Evolutionary conservation across 2,888 invertebrate genomes (phyloP), one percentile per base, ranked within the genome.

Genomic region (Alentia gelatinosa): DNA sequence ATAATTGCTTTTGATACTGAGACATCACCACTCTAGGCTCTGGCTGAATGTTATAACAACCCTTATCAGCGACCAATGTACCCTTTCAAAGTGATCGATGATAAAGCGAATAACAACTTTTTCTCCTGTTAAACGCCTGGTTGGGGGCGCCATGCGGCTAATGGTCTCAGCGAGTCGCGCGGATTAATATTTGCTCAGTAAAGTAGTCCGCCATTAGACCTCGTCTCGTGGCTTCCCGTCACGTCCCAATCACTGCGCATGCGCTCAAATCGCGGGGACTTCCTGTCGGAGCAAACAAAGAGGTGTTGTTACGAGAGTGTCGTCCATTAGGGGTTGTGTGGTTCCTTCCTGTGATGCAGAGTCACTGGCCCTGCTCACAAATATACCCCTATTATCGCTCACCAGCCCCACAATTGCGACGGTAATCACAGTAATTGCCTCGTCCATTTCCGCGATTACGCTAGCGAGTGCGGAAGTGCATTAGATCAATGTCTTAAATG

Each of bases 401-500:
- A 30, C 42, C 86, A 19, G 23, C 42, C 12, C 47, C 86, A 47
- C 47, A 42, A 47, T 86, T 86, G 86, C 86, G 12, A 7, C 47
- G 9, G 33, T 86, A 86, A 86, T 86, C 86, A 86, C 26, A 26
- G 86, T 86, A 86, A 86, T 86, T 86, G 86, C 47, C 86, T 30
- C 50, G 86, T 86, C 86, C 86, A 86, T 86, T 86, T 86, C 86
- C 86, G 47, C 86, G 86, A 86, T 86, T 86, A 47, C 86, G 30
- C 47, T 50, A 47, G 47, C 42, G 47, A 86, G 86, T 30, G 33
- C 86, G 86, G 86, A 86, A 47, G 86, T 86, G 86, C 86, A 86
- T 86, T 86, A 42, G 86, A 86, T 86, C 86, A 50, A 86, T 86
- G 86, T 50, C 86, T 86, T 86, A 86, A 86, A 86, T 86, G 86